Base-by-base conservation (phyloP, 1,140 invertebrate genomes). In the Copidosoma floridanum region DNA sequence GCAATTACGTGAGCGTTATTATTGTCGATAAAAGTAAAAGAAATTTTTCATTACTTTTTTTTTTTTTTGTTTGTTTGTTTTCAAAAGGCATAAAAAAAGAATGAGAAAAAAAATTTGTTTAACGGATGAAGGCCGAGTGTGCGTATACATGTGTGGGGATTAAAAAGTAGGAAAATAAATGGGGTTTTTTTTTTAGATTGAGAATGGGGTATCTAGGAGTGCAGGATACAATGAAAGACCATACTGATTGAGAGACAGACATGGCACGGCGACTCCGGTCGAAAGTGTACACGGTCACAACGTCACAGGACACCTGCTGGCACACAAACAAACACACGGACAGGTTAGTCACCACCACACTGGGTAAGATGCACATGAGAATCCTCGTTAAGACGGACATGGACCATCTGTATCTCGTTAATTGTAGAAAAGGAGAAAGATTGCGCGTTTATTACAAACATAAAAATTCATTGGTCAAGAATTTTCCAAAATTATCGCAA, bases 241-340 rank as follows among this genome's bases (percentile, higher is more conserved):
- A 66, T n/a, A 68, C 61, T 68, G 65, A 68, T 61, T 66, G 71
- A 71, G 68, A 75, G 76, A 77, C 68, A 72, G 69, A 78, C 76
- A 79, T 78, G 77, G 77, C 73, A 79, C 76, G 77, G 76, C 77
- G 77, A 79, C 77, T 79, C 77, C 76, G 74, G 73, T 78, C 71
- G 72, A 79, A 70, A 78, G 74, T 63, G 61, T 73, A 80, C 70
- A 78, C 74, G 77, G 77, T 79, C 77, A 80, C 77, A 79, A 79
- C 75, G 77, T 80, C 78, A 79, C 77, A 81, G 78, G 77, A 77
- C 78, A 81, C 78, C 78, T 81, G 78, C 78, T 81, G 77, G 77
- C 78, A 81, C 77, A 81, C 77, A 81, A 80, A 80, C 76, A 80
- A 80, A 81, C 77, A 81, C 77, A 78, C 78, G 71, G 73, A 80